Conservation (phyloP, 2,888 invertebrate species). For the Synergus umbraculus region DNA sequence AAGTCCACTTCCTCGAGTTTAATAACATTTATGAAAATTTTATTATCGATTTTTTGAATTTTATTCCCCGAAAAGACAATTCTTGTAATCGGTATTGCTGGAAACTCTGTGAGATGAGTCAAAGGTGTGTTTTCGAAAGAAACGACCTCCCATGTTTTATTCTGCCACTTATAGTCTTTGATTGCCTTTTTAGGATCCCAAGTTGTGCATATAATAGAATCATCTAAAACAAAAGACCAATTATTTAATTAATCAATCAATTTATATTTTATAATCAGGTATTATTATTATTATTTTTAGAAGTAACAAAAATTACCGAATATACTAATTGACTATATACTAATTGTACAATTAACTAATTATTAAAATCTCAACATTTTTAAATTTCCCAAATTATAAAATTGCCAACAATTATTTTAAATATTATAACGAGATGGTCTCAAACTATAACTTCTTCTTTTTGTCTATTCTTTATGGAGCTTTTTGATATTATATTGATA, state of each 20-base stretch:
- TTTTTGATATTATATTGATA: no score
- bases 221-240: slow-evolving; percentile 17
- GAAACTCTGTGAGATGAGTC: slow-evolving; percentile 79
- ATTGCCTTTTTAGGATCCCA: slow-evolving; percentile 74
- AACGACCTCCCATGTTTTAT: slow-evolving; percentile 68
- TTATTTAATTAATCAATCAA: background rate
- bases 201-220: background rate
- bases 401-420: no score
- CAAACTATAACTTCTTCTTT: background rate
- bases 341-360: no score
- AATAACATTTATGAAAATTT: slow-evolving; percentile 82
- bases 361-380: no score
- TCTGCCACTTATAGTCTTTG: slow-evolving; percentile 80
- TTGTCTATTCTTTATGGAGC: no score
- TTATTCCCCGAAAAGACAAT: slow-evolving; percentile 83
- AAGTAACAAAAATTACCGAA: no score
- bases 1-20: slow-evolving; percentile 83
- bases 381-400: no score
- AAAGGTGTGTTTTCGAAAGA: slow-evolving; percentile 66
- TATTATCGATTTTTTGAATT: slow-evolving; percentile 82
- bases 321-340: no score
- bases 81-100: slow-evolving; percentile 78
- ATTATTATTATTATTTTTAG: no score
- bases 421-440: no score
- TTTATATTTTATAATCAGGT: no score